Percentiles rank a stretch among this genome's conserved stretches.
Conservation (phyloP, 1,140 invertebrate genomes). For the Copidosoma floridanum region DNA sequence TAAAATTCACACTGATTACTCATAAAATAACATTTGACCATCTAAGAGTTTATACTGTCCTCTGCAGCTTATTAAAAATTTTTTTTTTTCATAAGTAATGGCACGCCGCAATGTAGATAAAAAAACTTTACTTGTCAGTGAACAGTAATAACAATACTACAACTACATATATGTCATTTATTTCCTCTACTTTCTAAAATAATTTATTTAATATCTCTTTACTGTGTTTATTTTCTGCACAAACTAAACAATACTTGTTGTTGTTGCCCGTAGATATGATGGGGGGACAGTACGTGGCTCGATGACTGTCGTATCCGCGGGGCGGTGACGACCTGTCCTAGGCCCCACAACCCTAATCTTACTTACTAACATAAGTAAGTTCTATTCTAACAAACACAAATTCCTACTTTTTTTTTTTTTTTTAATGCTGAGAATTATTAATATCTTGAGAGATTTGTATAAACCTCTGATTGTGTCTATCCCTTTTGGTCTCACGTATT, state of each 20-base stretch:
- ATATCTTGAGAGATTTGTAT: constrained; percentile 47
- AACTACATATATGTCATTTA: neutral
- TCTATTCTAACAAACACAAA: constrained; percentile 57
- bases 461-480: constrained; percentile 37
- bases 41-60: too few species aligned
- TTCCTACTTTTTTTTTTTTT: too few species aligned
- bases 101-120: constrained; percentile 5
- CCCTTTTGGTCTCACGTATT: constrained; percentile 52
- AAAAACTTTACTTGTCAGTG: constrained; percentile 10
- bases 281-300: constrained; percentile 59
- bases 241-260: constrained; percentile 57
- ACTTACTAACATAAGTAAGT: constrained; percentile 61
- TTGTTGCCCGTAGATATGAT: constrained; percentile 59
- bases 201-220: constrained; percentile 10
- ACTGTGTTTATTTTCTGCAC: constrained; percentile 55
- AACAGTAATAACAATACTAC: too few species aligned
- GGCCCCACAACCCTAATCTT: constrained; percentile 58
- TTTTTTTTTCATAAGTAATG: constrained; percentile 6
- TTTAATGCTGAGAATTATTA: constrained; percentile 23
- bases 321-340: constrained; percentile 59
- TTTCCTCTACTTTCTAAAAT: neutral
- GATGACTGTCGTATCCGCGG: constrained; percentile 60
- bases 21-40: neutral
- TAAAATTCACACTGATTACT: too few species aligned
- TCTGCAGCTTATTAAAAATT: too few species aligned